These are phyloP conservation scores for Osmoderma eremita DNA, from an alignment of 2,888 invertebrate genomes.

Conservation along the genomic window DNA sequence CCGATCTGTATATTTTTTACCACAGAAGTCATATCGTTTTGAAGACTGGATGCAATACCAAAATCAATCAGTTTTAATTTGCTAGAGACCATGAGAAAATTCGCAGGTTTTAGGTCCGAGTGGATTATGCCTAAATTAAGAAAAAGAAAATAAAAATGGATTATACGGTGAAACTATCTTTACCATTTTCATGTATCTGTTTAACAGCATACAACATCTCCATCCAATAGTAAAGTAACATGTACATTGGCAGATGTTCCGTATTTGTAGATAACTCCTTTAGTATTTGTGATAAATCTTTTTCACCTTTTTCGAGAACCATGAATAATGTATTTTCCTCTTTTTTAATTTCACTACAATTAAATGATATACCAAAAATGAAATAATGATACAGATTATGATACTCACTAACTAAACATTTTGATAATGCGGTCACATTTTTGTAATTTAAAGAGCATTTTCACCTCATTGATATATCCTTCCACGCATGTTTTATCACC, in stretches of 20 bases:
- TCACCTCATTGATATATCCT: conserved; percentile 90
- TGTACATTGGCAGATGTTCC: conserved; percentile 73
- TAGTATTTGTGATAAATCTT: conserved; percentile 84
- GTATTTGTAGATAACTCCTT: conserved; percentile 63
- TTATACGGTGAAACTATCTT: conserved; percentile 24
- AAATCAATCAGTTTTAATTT: conserved; percentile 96
- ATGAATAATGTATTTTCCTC: conserved; percentile 77
- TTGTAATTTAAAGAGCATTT: conserved; percentile 82
- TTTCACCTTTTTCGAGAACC: conserved; percentile 93
- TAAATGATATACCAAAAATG: background rate
- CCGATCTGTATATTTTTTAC: conserved; percentile 85
- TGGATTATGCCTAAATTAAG: conserved; percentile 85
- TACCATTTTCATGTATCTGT: conserved; percentile 90
- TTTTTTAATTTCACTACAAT: conserved; percentile 76
- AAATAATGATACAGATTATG: background rate
- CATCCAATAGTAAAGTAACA: conserved; percentile 89
- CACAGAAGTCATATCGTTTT: conserved; percentile 89
- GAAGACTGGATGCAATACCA: conserved; percentile 91
- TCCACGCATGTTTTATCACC: conserved; percentile 77
- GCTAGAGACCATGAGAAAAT: conserved; percentile 89
- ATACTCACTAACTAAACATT: conserved; percentile 86
- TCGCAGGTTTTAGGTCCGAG: conserved; percentile 96
- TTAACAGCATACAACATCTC: conserved; percentile 93
- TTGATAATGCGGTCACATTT: conserved; percentile 84
- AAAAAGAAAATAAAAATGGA: conserved; percentile 16